phyloP scores from a whole-genome alignment of 2,113 vertebrate genomes.

The Psophia crepitans region DNA sequence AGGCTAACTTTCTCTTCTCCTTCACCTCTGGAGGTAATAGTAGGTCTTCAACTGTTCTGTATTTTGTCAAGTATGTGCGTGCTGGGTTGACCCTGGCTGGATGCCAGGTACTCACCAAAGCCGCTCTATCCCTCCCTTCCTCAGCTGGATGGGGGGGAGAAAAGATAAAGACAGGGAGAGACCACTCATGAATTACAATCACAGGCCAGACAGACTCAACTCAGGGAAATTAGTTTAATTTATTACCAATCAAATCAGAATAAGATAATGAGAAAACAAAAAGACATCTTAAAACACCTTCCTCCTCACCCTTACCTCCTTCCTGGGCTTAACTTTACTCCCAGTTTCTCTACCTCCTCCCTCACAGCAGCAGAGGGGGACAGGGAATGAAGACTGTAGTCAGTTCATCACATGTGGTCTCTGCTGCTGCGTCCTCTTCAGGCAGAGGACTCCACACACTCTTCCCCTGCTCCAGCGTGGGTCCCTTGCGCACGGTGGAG shows the following conservation, averaged over 20 bases:
- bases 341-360: not conserved
- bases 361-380: accelerated
- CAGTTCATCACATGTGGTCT: not conserved
- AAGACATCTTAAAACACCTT: not conserved
- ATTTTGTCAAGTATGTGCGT: not conserved
- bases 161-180: too few relatives aligned
- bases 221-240: not conserved
- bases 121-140: too few relatives aligned
- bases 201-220: too few relatives aligned
- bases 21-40: not conserved
- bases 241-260: not conserved
- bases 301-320: not conserved
- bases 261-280: not conserved
- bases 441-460: too few relatives aligned
- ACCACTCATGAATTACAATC: too few relatives aligned
- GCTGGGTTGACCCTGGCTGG: not conserved
- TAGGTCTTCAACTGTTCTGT: not conserved
- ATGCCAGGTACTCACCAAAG: not conserved
- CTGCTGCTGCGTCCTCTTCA: not conserved
- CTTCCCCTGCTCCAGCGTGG: too few relatives aligned
- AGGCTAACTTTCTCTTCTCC: not conserved
- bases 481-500: too few relatives aligned
- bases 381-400: not conserved
- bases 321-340: not conserved
- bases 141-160: not conserved